Conservation (phyloP, 2,888 invertebrate species). For the Lycaena phlaeas region DNA sequence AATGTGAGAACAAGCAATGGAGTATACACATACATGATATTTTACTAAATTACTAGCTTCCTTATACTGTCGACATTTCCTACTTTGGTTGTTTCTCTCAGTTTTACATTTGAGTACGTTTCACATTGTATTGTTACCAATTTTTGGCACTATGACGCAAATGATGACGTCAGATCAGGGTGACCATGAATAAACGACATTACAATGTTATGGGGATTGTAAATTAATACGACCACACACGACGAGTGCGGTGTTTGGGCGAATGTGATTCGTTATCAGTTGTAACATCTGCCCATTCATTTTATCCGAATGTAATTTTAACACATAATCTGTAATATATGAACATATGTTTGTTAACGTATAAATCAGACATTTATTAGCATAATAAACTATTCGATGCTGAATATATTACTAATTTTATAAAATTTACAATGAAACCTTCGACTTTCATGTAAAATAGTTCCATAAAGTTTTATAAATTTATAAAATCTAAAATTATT, state of each 20-base stretch:
- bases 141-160: constrained; percentile 31
- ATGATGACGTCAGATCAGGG: constrained; percentile 25
- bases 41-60: background rate
- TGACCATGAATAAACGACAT: constrained; percentile 23
- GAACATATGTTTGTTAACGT: too few species aligned
- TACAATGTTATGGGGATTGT: constrained; percentile 23
- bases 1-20: constrained; percentile 3
- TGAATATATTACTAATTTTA: too few species aligned
- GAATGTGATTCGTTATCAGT: background rate
- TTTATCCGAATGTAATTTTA: constrained; percentile 8
- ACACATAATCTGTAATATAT: too few species aligned
- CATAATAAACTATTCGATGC: too few species aligned
- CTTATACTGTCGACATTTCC: background rate
- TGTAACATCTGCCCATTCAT: background rate
- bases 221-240: constrained; percentile 30
- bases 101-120: constrained; percentile 12
- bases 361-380: too few species aligned
- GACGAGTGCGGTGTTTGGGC: constrained; percentile 16
- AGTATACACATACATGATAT: background rate
- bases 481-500: too few species aligned
- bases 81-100: constrained; percentile 4
- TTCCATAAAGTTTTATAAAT: too few species aligned
- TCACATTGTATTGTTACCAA: constrained; percentile 21
- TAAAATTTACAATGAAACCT: too few species aligned
- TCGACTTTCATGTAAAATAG: too few species aligned